A percentile compares a stretch with the other conserved stretches of the same genome.
Evolutionary conservation across 2,113 vertebrate species (phyloP).

Genomic region (Panthera leo): DNA sequence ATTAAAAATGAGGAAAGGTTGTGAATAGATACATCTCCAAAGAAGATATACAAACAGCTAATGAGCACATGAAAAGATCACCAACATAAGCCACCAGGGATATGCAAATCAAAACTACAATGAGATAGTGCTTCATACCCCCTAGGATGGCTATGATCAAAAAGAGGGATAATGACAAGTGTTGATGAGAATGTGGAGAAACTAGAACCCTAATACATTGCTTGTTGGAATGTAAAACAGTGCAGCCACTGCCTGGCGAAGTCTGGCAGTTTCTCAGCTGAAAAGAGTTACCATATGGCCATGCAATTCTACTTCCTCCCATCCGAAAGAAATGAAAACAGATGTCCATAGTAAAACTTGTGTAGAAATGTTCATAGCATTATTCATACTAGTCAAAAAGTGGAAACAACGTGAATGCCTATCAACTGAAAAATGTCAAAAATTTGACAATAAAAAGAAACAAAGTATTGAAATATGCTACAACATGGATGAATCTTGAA

Average conservation of each 20-base stretch:
- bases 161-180: background rate
- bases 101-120: background rate
- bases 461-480: background rate
- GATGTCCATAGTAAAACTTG: background rate
- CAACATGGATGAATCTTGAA: background rate
- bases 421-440: background rate
- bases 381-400: background rate
- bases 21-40: background rate
- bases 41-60: background rate
- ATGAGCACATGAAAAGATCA: background rate
- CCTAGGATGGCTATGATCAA: background rate
- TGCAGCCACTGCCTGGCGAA: background rate
- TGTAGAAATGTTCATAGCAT: background rate
- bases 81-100: background rate
- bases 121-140: background rate
- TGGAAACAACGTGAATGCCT: background rate
- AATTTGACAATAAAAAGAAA: background rate
- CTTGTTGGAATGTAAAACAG: background rate
- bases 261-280: background rate
- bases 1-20: background rate
- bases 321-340: background rate
- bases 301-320: background rate
- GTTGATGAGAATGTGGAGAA: background rate
- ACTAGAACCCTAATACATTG: background rate
- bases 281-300: background rate